Percentiles rank a stretch among this genome's conserved stretches.
Evolutionary conservation across 1,140 invertebrate genomes (phyloP).

Genomic region (Manduca sexta): DNA sequence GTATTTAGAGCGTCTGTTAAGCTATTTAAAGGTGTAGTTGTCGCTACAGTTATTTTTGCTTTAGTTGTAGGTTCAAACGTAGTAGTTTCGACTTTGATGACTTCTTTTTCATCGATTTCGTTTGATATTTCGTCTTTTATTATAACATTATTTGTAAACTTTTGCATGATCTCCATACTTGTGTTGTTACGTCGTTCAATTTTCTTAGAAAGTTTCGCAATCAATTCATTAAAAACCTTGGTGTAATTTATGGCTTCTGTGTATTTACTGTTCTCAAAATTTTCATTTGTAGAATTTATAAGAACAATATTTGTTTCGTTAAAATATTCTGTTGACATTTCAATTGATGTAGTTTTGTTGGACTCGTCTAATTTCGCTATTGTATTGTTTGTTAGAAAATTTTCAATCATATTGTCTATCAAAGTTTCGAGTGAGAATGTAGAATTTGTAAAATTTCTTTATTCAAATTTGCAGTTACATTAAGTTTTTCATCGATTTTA

Average conservation of each 20-base stretch:
- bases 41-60: background rate
- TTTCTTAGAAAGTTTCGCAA: constrained; percentile 30
- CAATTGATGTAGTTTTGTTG: background rate
- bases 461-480: constrained; percentile 20
- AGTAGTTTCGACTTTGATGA: background rate
- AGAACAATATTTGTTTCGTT: constrained; percentile 15
- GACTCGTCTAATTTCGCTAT: background rate
- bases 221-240: constrained; percentile 25
- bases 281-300: constrained; percentile 23
- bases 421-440: constrained; percentile 37
- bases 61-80: background rate
- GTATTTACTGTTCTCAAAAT: constrained; percentile 21
- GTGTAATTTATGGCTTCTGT: constrained; percentile 4
- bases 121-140: background rate
- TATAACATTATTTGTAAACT: constrained; percentile 8
- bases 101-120: background rate
- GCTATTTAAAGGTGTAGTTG: too few relatives aligned
- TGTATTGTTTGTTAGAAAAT: constrained; percentile 14
- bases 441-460: constrained; percentile 8
- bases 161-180: constrained; percentile 30
- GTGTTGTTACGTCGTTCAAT: constrained; percentile 43
- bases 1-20: too few relatives aligned
- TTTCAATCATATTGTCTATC: constrained; percentile 42
- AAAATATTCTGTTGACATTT: background rate
- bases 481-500: constrained; percentile 7